Base-by-base conservation (phyloP, 2,888 invertebrate genomes). In the Drosophila mulleri region DNA sequence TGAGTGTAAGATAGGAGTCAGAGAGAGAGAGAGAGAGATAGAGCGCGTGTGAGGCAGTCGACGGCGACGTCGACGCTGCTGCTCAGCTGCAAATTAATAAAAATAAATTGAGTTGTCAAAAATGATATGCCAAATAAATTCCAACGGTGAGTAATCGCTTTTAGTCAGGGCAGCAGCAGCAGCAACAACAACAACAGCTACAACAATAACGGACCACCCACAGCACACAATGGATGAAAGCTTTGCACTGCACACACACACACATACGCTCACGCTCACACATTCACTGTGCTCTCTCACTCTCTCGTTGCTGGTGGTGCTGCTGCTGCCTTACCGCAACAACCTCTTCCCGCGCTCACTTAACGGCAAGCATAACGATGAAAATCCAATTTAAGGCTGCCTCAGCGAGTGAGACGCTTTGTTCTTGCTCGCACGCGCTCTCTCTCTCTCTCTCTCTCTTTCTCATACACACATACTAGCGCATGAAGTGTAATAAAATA, bases 61-160 rank as follows among this genome's bases (percentile, higher is more conserved):
- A 57, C 39, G 42, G 11, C 23, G 37, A 39, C 62, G 61, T 37
- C 23, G 20, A 53, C 70, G 62, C 29, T 75, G 77, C 87, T 87
- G 88, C 89, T 83, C 71, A 91, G 90, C 88, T 87, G 88, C 91
- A 92, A 92, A 92, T 92, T 92, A 92, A 92, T 92, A 92, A 92
- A 92, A 92, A 92, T 92, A 92, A 92, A 92, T 92, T 92, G 92
- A 92, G 92, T 92, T 92, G 92, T 92, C 92, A 92, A 91, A 91
- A 92, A 92, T 92, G 92, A 92, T 92, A 92, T 91, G 91, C 91
- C 91, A 92, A 92, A 92, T 92, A 92, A 92, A 92, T 92, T 91
- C 91, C 92, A 91, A 87, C 87, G 88, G 90, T 92, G 92, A 92
- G 92, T 92, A 92, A 92, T 92, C 92, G 91, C 91, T 89, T 90